Conservation (phyloP, 2,888 invertebrate genomes). For the Cephalotes varians region DNA sequence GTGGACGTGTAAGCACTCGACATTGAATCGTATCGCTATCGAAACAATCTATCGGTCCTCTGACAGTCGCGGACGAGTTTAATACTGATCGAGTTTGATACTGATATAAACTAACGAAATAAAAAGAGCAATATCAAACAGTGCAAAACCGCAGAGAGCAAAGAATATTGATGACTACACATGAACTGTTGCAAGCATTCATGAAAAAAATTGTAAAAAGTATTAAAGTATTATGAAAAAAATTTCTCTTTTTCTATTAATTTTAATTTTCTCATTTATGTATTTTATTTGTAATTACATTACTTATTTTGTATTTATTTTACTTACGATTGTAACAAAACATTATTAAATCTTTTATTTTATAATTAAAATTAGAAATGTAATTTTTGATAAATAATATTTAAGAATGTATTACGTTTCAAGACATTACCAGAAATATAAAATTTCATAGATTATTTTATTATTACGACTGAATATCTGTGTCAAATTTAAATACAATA, state of each 20-base stretch:
- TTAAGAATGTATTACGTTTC: no score
- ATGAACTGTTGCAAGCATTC: background rate
- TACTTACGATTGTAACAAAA: background rate
- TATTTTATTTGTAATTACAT: background rate
- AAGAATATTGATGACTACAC: background rate
- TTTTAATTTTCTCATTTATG: background rate
- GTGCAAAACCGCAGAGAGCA: background rate
- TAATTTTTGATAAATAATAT: background rate
- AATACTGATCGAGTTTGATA: background rate
- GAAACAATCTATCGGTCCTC: slow-evolving; percentile 28
- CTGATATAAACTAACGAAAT: slow-evolving; percentile 11
- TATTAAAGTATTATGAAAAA: background rate
- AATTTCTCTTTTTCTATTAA: background rate
- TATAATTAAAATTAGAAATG: background rate
- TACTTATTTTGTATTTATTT: background rate
- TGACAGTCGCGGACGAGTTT: background rate
- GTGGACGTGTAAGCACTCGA: slow-evolving; percentile 56
- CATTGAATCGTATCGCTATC: slow-evolving; percentile 54
- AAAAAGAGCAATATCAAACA: background rate
- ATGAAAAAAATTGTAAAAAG: background rate
- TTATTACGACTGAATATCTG: no score
- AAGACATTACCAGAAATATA: no score
- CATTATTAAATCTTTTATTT: background rate
- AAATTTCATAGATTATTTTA: no score
- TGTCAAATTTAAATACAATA: no score